Evolutionary conservation across 2,797 vertebrate species (phyloP).

Genomic region (Cyprinella venusta): DNA sequence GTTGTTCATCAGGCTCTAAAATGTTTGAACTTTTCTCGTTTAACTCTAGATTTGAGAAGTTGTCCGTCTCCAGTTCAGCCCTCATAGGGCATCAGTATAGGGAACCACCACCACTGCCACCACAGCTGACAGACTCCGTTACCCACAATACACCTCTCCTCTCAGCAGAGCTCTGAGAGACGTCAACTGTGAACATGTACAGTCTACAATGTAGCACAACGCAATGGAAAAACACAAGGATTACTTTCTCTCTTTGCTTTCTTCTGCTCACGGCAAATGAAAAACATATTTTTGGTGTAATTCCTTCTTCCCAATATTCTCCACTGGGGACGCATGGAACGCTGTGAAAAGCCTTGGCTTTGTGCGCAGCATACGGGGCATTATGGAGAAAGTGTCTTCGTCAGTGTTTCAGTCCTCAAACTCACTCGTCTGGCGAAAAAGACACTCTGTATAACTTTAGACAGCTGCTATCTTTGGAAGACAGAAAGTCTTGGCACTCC

Average conservation of each 20-base stretch:
- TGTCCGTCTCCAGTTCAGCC: constrained; percentile 62
- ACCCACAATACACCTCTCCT: constrained; percentile 59
- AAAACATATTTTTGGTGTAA: constrained; percentile 35
- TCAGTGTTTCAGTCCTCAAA: constrained; percentile 51
- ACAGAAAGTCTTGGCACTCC: constrained; percentile 15
- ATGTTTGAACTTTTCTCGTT: not conserved
- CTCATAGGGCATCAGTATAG: constrained; percentile 70
- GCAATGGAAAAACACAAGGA: constrained; percentile 54
- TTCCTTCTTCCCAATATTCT: constrained; percentile 42
- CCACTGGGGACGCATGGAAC: constrained; percentile 48
- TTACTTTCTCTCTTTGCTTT: constrained; percentile 25
- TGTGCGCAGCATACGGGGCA: constrained; percentile 50
- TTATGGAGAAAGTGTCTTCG: constrained; percentile 51
- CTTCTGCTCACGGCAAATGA: constrained; percentile 36
- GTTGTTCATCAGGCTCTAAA: not conserved
- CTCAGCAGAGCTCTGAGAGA: constrained; percentile 31
- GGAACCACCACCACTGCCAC: constrained; percentile 62
- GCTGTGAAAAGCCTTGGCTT: constrained; percentile 58
- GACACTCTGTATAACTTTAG: constrained; percentile 31
- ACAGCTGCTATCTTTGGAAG: constrained; percentile 49
- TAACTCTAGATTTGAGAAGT: constrained; percentile 62
- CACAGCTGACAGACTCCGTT: constrained; percentile 54
- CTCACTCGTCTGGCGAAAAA: not conserved
- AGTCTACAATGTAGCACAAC: constrained; percentile 58
- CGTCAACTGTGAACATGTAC: constrained; percentile 58